A percentile compares a stretch with the other conserved stretches of the same genome.
phyloP scores from a whole-genome alignment of 2,888 invertebrate species.

The Euclidia mi region DNA sequence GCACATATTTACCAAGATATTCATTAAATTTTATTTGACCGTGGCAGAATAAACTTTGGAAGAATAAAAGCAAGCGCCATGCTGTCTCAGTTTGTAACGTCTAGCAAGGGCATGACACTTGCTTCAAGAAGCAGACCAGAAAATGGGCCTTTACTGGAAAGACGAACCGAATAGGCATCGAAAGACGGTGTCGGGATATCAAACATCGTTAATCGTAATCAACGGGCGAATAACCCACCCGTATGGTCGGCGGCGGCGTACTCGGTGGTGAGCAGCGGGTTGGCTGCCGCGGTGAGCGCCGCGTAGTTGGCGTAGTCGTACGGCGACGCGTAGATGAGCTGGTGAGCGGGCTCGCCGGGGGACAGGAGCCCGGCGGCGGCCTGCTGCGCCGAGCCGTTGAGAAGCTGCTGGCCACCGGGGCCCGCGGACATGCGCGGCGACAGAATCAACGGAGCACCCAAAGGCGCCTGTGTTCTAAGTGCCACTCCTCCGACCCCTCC shows the following conservation, averaged over 20 bases:
- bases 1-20: no score
- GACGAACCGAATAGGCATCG: not conserved
- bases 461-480: slow-evolving; percentile 92
- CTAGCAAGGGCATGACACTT: no score
- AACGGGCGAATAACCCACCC: slow-evolving; percentile 95
- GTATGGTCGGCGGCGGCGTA: slow-evolving; percentile 97
- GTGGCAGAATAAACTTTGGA: no score
- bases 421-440: slow-evolving; percentile 97
- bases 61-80: no score
- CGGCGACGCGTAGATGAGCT: slow-evolving; percentile 96
- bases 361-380: slow-evolving; percentile 84
- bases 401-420: slow-evolving; percentile 93
- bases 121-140: not conserved
- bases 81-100: no score
- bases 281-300: slow-evolving; percentile 93
- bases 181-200: slow-evolving; percentile 54
- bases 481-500: slow-evolving; percentile 91
- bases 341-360: slow-evolving; percentile 92
- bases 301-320: slow-evolving; percentile 98
- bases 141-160: not conserved
- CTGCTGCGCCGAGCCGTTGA: slow-evolving; percentile 84
- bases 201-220: slow-evolving; percentile 67
- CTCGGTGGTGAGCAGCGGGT: slow-evolving; percentile 94
- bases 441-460: slow-evolving; percentile 97
- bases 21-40: no score